phyloP scores from a whole-genome alignment of 2,113 vertebrate species.

The Ptilorrhoa leucosticta region DNA sequence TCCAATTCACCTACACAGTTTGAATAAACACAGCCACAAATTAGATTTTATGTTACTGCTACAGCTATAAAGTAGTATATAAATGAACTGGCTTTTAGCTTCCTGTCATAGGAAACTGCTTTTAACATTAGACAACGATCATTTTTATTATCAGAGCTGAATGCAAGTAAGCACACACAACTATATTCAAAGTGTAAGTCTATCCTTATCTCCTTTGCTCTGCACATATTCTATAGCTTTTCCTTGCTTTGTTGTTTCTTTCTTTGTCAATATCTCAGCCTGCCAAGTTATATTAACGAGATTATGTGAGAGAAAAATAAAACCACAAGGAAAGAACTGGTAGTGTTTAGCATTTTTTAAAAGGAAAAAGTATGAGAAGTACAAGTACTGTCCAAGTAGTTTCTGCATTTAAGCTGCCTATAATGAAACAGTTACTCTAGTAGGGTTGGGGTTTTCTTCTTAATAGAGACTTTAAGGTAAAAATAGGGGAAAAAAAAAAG shows the following conservation, averaged over 20 bases:
- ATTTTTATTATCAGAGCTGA: constrained; percentile 10
- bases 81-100: constrained; percentile 58
- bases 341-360: background rate
- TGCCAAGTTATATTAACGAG: background rate
- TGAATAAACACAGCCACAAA: constrained; percentile 33
- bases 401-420: background rate
- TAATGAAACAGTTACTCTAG: background rate
- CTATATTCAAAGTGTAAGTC: background rate
- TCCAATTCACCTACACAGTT: background rate
- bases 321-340: background rate
- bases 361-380: background rate
- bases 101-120: constrained; percentile 17
- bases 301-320: background rate
- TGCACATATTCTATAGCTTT: background rate
- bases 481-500: background rate
- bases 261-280: background rate
- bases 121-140: constrained; percentile 9
- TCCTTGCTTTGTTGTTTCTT: background rate
- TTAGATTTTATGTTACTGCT: constrained; percentile 16
- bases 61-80: constrained; percentile 14
- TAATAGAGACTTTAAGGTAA: background rate
- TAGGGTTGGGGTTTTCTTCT: background rate
- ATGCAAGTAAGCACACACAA: background rate
- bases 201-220: background rate
- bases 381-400: background rate